Base-by-base conservation (phyloP, 2,113 vertebrate genomes). In the Heterocephalus glaber region DNA sequence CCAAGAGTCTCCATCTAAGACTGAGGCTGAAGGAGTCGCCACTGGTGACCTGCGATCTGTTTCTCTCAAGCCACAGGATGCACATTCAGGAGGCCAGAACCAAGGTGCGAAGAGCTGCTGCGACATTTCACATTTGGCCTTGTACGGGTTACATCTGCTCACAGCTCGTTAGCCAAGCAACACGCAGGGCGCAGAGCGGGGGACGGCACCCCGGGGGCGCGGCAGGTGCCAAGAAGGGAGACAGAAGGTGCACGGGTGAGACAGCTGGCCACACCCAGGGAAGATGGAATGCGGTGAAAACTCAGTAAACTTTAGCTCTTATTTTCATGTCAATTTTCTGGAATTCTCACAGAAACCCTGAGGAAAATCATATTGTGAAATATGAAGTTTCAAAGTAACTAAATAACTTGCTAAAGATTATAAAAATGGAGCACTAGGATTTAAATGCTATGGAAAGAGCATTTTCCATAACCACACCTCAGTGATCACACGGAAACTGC, bases 261-360 rank as follows among this genome's bases (percentile, higher is more conserved):
- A 38, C 0, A 5, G 28, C 5, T 35, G 8, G 61, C 33, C 17
- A 2, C 13, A 16, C 4, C 26, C 8, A 17, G 4, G 19, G 14
- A 14, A 84, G 70, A 33, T 24, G 6, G 7, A 47, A 56, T 13
- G 22, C 20, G 13, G 33, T 35, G 26, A 38, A 4, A n/a, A 52
- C 41, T 47, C 68, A 60, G 20, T 54, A 47, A 3, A 41, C 24
- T 87, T 70, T 65, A 60, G 35, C 12, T 76, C 20, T 60, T 38
- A 68, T 8, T 41, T 93, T 79, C 33, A 68, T 60, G 77, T 72
- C 35, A 33, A 24, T 72, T 79, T 88, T 86, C 17, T 61, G 47
- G 20, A 87, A 41, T 95, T 65, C n/a, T 82, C 35, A 85, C 9
- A 44, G 83, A 33, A 54, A 35, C 35, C 16, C 30, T 60, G 22